phyloP scores from a whole-genome alignment of 2,888 invertebrate species.

The Autographa pulchrina region DNA sequence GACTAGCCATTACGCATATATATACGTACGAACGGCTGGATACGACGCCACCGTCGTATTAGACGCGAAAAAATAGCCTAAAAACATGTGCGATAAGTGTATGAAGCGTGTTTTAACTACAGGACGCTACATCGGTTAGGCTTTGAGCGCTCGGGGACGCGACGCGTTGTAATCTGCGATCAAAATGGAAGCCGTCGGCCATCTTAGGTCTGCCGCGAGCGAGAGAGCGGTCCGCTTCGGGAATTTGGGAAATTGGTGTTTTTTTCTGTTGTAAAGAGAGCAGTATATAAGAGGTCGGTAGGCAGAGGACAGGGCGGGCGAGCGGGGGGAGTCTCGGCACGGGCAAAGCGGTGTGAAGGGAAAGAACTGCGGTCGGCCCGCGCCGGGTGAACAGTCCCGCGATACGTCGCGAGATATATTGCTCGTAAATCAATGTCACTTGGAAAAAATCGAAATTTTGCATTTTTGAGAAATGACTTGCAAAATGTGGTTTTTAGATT shows the following conservation, averaged over 20 bases:
- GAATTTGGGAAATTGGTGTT: constrained; percentile 89
- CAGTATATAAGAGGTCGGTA: constrained; percentile 89
- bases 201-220: constrained; percentile 88
- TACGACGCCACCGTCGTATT: constrained; percentile 77
- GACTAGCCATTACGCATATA: constrained; percentile 48
- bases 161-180: constrained; percentile 86
- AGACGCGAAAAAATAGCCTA: constrained; percentile 87
- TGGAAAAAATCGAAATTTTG: not conserved
- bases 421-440: constrained; percentile 64
- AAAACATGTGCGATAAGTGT: constrained; percentile 86
- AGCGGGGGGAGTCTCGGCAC: constrained; percentile 83
- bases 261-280: constrained; percentile 89
- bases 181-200: constrained; percentile 89
- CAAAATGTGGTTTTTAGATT: not conserved
- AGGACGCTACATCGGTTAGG: constrained; percentile 82
- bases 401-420: constrained; percentile 72
- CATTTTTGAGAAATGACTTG: not conserved
- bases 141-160: constrained; percentile 84
- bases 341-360: constrained; percentile 89
- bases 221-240: constrained; percentile 86
- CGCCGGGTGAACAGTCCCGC: constrained; percentile 53
- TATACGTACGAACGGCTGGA: constrained; percentile 57
- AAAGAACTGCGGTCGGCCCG: constrained; percentile 79
- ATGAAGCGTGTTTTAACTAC: constrained; percentile 76
- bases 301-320: constrained; percentile 81